These are phyloP conservation scores for Pelecanus crispus DNA, from an alignment of 2,113 vertebrate genomes.

Conservation along the genomic window DNA sequence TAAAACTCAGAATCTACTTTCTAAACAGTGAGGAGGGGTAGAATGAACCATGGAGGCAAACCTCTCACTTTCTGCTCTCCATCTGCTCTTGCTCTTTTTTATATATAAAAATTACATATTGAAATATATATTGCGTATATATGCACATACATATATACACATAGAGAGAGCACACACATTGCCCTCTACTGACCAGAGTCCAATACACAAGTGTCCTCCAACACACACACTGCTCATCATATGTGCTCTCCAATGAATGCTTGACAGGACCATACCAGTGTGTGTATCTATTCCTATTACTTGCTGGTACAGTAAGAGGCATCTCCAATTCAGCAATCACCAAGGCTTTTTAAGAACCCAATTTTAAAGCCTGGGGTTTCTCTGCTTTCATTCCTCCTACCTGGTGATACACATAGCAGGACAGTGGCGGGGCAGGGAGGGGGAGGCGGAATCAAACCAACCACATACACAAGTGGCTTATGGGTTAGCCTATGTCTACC, in stretches of 20 bases:
- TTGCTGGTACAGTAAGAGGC: neutral
- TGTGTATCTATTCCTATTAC: neutral
- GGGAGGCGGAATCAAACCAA: neutral
- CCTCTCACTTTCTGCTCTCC: neutral
- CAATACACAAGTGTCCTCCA: neutral
- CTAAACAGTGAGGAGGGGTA: neutral
- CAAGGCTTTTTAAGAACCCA: neutral
- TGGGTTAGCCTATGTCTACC: neutral
- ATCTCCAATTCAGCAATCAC: neutral
- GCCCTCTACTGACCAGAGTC: slow-evolving; percentile 20
- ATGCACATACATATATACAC: neutral
- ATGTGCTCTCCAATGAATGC: rapidly evolving
- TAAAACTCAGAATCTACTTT: neutral
- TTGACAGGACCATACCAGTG: neutral
- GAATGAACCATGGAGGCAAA: neutral
- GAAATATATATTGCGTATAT: neutral
- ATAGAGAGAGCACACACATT: neutral
- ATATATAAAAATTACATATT: neutral
- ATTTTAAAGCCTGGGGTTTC: neutral
- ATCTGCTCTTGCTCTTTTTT: neutral
- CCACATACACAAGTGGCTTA: neutral
- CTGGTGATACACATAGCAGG: neutral
- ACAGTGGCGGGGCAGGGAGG: neutral
- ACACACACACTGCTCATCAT: neutral
- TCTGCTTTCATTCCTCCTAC: neutral